These are phyloP conservation scores for Rhamphomyia laevipes DNA, from an alignment of 2,888 invertebrate species.

Conservation along the genomic window DNA sequence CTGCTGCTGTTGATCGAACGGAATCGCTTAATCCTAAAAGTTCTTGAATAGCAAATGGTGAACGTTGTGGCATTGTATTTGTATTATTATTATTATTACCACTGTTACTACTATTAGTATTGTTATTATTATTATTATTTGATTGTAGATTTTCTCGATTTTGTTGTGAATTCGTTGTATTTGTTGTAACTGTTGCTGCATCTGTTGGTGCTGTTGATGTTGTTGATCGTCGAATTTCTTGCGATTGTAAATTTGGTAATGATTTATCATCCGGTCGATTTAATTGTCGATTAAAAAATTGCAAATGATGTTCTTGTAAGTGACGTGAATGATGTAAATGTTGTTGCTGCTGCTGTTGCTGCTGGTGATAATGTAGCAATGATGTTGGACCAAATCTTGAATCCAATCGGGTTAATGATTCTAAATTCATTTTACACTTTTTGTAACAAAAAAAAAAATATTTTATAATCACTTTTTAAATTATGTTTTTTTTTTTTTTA, in stretches of 20 bases:
- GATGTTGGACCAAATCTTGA: constrained; percentile 2
- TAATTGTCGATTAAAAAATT: neutral
- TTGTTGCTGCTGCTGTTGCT: neutral
- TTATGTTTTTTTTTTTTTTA: too few species aligned
- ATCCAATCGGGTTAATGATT: constrained; percentile 13
- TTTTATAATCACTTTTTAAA: too few species aligned
- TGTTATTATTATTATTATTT: neutral
- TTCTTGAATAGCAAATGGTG: constrained; percentile 39
- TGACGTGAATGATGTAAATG: neutral
- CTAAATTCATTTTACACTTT: constrained; percentile 25
- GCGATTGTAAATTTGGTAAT: constrained; percentile 11
- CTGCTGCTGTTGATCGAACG: constrained; percentile 1
- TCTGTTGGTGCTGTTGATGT: constrained; percentile 1
- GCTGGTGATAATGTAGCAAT: neutral
- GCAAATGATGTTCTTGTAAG: neutral
- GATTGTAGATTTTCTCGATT: neutral
- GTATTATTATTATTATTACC: neutral
- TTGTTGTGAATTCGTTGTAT: constrained; percentile 18
- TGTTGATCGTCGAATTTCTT: constrained; percentile 1
- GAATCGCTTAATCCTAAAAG: constrained; percentile 31
- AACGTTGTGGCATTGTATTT: constrained; percentile 35
- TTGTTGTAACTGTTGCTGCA: constrained; percentile 12
- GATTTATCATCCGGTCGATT: constrained; percentile 11
- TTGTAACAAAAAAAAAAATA: too few species aligned
- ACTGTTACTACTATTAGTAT: too few species aligned